Percentiles rank a stretch among this genome's conserved stretches.
phyloP scores from a whole-genome alignment of 1,140 invertebrate species.

The Drosophila equinoxialis region DNA sequence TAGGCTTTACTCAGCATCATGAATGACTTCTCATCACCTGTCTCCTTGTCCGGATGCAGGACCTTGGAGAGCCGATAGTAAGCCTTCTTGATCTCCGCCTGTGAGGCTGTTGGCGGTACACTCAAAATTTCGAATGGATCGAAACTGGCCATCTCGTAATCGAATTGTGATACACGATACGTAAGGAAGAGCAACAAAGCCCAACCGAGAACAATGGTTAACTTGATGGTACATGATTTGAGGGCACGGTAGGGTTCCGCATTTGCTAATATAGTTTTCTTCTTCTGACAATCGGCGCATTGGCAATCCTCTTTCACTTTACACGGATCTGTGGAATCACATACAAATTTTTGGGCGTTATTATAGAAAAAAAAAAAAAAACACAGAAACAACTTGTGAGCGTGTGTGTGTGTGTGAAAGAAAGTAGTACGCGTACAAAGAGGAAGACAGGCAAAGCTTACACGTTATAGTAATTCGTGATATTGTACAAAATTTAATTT shows the following conservation, averaged over 20 bases:
- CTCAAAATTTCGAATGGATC: conserved; percentile 99
- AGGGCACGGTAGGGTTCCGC: conserved; percentile 94
- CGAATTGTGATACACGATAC: conserved; percentile 98
- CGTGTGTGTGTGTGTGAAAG: not conserved
- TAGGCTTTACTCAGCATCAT: conserved; percentile 99
- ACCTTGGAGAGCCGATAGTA: conserved; percentile 97
- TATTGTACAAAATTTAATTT: not conserved
- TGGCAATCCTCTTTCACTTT: conserved; percentile 91
- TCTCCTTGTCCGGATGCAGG: conserved; percentile 98
- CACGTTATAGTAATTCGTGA: not conserved
- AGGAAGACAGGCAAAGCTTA: not conserved
- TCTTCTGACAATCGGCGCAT: conserved; percentile 94
- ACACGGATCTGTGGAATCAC: conserved; percentile 87
- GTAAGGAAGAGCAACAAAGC: conserved; percentile 92
- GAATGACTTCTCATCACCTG: conserved; percentile 98
- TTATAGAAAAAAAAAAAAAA: not conserved
- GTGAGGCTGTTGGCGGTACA: conserved; percentile 92
- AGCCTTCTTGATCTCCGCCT: conserved; percentile 96
- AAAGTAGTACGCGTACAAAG: not conserved
- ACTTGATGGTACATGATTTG: conserved; percentile 87
- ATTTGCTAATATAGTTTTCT: conserved; percentile 90
- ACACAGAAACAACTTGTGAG: too few species aligned
- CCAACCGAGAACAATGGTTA: conserved; percentile 93
- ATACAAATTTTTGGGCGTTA: not conserved
- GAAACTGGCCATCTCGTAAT: conserved; percentile 99